A percentile compares a stretch with the other conserved stretches of the same genome.
Evolutionary conservation across 2,797 vertebrate genomes (phyloP).

Genomic region (Pelochelys cantorii): DNA sequence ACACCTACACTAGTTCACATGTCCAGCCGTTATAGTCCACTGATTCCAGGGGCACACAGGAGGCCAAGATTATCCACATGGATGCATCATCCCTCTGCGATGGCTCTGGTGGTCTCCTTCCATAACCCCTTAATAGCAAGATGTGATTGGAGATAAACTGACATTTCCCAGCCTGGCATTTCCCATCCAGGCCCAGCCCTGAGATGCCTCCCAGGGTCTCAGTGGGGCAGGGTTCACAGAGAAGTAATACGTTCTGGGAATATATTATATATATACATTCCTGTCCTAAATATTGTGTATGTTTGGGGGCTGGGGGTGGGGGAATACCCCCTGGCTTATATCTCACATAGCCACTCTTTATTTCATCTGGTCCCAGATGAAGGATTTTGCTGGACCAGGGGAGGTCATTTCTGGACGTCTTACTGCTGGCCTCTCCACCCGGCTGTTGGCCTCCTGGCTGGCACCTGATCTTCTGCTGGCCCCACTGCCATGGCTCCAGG

Average conservation of each 20-base stretch:
- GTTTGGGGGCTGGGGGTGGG: background rate
- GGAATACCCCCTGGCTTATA: background rate
- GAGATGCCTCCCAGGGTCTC: background rate
- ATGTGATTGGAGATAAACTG: background rate
- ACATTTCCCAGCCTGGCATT: background rate
- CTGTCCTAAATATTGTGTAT: background rate
- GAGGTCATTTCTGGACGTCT: too few species aligned
- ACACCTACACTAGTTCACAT: background rate
- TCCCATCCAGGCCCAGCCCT: background rate
- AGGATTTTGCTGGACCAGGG: too few species aligned
- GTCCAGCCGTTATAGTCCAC: background rate
- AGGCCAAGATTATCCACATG: background rate
- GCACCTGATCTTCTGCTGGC: too few species aligned
- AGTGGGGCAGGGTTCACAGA: background rate
- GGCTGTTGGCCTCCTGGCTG: too few species aligned
- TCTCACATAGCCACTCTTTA: background rate
- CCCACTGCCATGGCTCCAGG: too few species aligned
- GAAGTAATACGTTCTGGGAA: background rate
- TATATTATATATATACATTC: background rate
- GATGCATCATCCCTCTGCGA: background rate
- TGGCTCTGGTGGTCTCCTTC: background rate
- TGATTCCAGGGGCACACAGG: background rate
- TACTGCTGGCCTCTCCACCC: too few species aligned
- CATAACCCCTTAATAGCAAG: accelerated
- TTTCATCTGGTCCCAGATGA: background rate